Evolutionary conservation across 2,888 invertebrate genomes (phyloP).

Genomic region (Cosmia trapezina): DNA sequence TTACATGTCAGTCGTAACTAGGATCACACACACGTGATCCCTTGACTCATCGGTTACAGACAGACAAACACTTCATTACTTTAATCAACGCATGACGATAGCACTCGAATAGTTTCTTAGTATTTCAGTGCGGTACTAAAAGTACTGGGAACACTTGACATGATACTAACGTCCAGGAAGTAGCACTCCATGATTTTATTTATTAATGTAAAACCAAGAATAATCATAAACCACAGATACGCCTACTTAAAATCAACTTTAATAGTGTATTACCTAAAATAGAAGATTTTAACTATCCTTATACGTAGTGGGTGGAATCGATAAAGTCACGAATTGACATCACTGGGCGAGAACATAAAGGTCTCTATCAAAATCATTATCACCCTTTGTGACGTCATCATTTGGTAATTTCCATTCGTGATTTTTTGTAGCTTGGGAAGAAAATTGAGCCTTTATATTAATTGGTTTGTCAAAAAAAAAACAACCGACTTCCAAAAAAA

Average conservation of each 20-base stretch:
- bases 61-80: constrained; percentile 72
- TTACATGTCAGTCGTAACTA: constrained; percentile 58
- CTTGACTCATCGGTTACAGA: constrained; percentile 71
- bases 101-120: constrained; percentile 71
- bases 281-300: constrained; percentile 22
- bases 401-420: background rate
- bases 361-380: constrained; percentile 6
- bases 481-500: too few species aligned
- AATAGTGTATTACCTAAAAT: constrained; percentile 39
- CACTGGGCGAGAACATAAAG: constrained; percentile 7
- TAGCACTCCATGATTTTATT: constrained; percentile 41
- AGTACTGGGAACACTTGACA: constrained; percentile 56
- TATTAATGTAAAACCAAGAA: constrained; percentile 44
- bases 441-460: background rate
- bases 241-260: constrained; percentile 42
- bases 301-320: constrained; percentile 45
- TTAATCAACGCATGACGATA: constrained; percentile 73
- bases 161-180: constrained; percentile 50
- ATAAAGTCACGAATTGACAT: constrained; percentile 22
- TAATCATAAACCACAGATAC: constrained; percentile 25
- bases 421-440: background rate
- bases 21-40: constrained; percentile 61
- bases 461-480: background rate
- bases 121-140: constrained; percentile 55
- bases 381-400: constrained; percentile 8